Percentiles rank a stretch among this genome's conserved stretches.
These are phyloP conservation scores for Scopus umbretta DNA, from an alignment of 2,113 vertebrate species.

Conservation along the genomic window DNA sequence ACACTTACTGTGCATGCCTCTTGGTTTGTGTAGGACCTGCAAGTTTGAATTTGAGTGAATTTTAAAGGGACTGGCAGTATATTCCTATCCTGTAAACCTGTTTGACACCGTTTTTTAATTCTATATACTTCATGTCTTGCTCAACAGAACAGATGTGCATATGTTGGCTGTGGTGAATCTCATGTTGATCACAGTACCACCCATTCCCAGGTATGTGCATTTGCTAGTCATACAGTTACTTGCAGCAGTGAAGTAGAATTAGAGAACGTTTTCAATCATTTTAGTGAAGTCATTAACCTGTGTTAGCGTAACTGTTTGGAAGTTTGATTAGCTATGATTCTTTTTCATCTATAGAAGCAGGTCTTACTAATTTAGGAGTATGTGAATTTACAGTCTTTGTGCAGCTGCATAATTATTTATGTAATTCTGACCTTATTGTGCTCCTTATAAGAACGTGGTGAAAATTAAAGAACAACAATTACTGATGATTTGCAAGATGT, in stretches of 20 bases:
- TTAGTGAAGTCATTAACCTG: not conserved
- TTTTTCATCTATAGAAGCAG: not conserved
- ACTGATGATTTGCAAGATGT: not conserved
- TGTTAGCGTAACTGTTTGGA: not conserved
- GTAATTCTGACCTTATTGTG: not conserved
- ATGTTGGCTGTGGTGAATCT: constrained; percentile 96
- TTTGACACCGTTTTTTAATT: not conserved
- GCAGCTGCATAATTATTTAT: not conserved
- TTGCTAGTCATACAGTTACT: not conserved
- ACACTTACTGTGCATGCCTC: not conserved
- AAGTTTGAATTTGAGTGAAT: not conserved
- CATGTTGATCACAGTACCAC: constrained; percentile 95
- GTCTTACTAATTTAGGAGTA: not conserved
- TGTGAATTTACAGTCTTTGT: not conserved
- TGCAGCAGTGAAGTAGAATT: not conserved
- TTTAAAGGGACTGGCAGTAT: not conserved
- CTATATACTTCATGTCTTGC: not conserved
- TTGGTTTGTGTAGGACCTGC: not conserved
- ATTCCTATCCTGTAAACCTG: not conserved
- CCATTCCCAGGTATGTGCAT: constrained; percentile 89
- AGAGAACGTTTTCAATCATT: not conserved
- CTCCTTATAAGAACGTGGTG: not conserved
- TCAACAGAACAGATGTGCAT: constrained; percentile 86
- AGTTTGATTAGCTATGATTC: not conserved
- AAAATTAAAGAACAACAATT: not conserved